A percentile compares a stretch with the other conserved stretches of the same genome.
phyloP scores from a whole-genome alignment of 1,140 invertebrate genomes.

The Lordiphosa clarofinis region DNA sequence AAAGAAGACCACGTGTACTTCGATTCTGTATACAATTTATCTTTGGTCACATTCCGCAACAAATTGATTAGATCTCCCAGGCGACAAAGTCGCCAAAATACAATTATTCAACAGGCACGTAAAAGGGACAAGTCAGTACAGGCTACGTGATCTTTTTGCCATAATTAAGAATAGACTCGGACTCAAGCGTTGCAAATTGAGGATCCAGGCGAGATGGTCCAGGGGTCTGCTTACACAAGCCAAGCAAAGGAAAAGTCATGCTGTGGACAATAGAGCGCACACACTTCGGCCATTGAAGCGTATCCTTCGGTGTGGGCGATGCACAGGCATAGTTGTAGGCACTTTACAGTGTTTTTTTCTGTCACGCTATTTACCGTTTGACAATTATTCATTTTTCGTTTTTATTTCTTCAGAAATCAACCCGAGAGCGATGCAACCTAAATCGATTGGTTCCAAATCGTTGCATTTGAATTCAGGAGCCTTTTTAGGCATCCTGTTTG shows the following conservation, averaged over 20 bases:
- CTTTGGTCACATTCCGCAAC: conserved; percentile 54
- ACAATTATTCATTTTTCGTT: conserved; percentile 60
- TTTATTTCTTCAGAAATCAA: conserved; percentile 71
- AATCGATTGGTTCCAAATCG: conserved; percentile 74
- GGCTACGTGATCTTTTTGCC: conserved; percentile 44
- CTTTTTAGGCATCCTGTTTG: conserved; percentile 29
- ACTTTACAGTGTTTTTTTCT: conserved; percentile 20
- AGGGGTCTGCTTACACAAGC: conserved; percentile 3
- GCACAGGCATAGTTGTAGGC: conserved; percentile 7
- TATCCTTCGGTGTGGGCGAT: conserved; percentile 28
- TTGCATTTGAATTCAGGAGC: conserved; percentile 61
- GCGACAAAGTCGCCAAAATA: conserved; percentile 57
- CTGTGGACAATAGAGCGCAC: conserved; percentile 29
- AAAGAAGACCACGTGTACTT: conserved; percentile 17
- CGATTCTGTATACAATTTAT: conserved; percentile 38
- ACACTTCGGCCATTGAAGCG: conserved; percentile 20
- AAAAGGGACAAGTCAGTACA: conserved; percentile 22
- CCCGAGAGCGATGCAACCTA: conserved; percentile 19
- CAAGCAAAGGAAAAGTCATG: conserved; percentile 11
- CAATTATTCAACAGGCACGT: conserved; percentile 44
- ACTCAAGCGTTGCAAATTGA: conserved; percentile 67
- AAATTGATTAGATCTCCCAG: conserved; percentile 56
- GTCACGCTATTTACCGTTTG: conserved; percentile 47
- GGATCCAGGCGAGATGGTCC: conserved; percentile 13
- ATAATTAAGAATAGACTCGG: conserved; percentile 31